phyloP scores from a whole-genome alignment of 1,140 invertebrate species.

The Chrysomallon squamiferum region DNA sequence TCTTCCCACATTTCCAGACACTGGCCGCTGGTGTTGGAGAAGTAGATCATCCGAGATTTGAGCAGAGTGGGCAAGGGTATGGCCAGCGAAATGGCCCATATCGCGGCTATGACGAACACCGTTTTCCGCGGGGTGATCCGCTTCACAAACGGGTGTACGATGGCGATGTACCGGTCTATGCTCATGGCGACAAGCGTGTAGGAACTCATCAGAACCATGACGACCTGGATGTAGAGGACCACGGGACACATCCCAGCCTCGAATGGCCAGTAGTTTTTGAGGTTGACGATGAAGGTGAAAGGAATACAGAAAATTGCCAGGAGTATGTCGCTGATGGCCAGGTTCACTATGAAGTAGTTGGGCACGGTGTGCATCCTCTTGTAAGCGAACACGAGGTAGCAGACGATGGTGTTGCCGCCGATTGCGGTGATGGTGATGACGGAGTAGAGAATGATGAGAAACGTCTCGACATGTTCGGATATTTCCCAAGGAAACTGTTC shows the following conservation, averaged over 20 bases:
- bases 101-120: conserved; percentile 73
- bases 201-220: conserved; percentile 93
- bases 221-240: conserved; percentile 84
- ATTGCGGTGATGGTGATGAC: conserved; percentile 59
- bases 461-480: conserved; percentile 31
- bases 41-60: conserved; percentile 63
- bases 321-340: conserved; percentile 93
- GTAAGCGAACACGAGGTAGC: conserved; percentile 80
- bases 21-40: conserved; percentile 36
- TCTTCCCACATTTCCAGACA: conserved; percentile 37
- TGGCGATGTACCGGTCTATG: conserved; percentile 91
- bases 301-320: conserved; percentile 93
- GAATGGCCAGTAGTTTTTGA: conserved; percentile 87
- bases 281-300: conserved; percentile 88
- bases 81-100: conserved; percentile 80
- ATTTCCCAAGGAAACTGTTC: conserved; percentile 20
- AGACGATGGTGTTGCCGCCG: conserved; percentile 89
- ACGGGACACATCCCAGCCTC: conserved; percentile 87
- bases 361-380: conserved; percentile 91
- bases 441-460: conserved; percentile 50
- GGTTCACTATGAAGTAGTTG: conserved; percentile 94
- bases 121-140: conserved; percentile 76
- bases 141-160: conserved; percentile 84
- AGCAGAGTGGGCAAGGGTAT: conserved; percentile 82
- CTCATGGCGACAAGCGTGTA: conserved; percentile 94